Evolutionary conservation across 1,140 invertebrate species (phyloP), one percentile per base, ranked within the genome.

Genomic region (Oncopodura yosiiana): DNA sequence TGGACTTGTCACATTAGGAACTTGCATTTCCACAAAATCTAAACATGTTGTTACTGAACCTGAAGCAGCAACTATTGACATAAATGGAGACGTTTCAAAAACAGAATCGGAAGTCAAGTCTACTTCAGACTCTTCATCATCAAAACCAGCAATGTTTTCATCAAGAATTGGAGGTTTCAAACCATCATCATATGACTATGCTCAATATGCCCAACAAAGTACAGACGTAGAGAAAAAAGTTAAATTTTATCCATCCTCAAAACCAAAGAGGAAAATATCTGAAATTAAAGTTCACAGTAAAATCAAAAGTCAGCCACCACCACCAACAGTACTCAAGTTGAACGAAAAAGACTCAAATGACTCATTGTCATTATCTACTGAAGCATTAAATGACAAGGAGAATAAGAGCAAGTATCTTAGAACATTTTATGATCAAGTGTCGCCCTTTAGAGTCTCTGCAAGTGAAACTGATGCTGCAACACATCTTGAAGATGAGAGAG

Each of bases 341-440:
- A 37, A 37, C 23, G 32, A 37, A 6, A 37, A 23, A 3, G 30
- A 37, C 8, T 19, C 14, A 37, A 23, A 49, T 4, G 21, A 23
- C 11, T 37, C 36, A n/a, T 34, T 26, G n/a, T 19, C 18, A 3
- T 49, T 34, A 6, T 49, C 46, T 5, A 38, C 36, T 5, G 46
- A 49, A 11, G 23, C 36, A 34, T 23, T 37, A 36, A 12, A n/a
- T 3, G 26, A 23, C 16, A 34, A 27, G 12, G 46, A 49, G 27
- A 5, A 19, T 11, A 27, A 27, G n/a, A 38, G 12, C 23, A 56
- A 45, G 26, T 29, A 43, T 45, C 54, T 48, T 18, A 34, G 29
- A 19, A 26, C 50, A 34, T 56, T 44, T 49, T 56, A 56, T 36
- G 54, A 34, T n/a, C 46, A 56, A 38, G 26, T 48, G 23, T 37